phyloP scores from a whole-genome alignment of 1,140 invertebrate genomes.

The Drosophila guanche region DNA sequence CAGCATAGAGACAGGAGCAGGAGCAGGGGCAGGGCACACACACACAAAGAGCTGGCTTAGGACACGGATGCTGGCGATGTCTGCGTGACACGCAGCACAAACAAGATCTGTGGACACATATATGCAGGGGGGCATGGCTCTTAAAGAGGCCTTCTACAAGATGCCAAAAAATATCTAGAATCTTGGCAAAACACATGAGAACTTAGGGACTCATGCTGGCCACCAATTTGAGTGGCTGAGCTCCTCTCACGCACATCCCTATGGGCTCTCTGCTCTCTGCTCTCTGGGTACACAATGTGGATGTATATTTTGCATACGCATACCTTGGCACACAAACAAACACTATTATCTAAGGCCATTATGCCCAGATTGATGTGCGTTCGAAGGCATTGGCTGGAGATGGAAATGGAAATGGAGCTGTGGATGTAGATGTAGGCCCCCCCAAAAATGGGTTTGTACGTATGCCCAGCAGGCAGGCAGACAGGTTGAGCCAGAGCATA shows the following conservation, averaged over 20 bases:
- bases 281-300: slow-evolving; percentile 32
- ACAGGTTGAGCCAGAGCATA: neutral
- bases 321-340: slow-evolving; percentile 75
- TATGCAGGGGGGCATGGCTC: too few species aligned
- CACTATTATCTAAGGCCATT: slow-evolving; percentile 72
- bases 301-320: slow-evolving; percentile 63
- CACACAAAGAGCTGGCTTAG: slow-evolving; percentile 5
- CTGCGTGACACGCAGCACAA: slow-evolving; percentile 9
- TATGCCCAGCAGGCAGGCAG: too few species aligned
- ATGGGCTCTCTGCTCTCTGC: neutral
- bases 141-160: too few species aligned
- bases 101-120: neutral
- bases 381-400: slow-evolving; percentile 31
- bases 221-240: too few species aligned
- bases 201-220: too few species aligned
- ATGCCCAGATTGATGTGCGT: slow-evolving; percentile 74
- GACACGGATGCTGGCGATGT: neutral
- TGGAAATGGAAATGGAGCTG: slow-evolving; percentile 24
- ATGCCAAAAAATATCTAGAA: too few species aligned
- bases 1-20: neutral
- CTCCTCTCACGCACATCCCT: slow-evolving; percentile 2
- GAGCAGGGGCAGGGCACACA: slow-evolving; percentile 2
- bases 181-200: too few species aligned
- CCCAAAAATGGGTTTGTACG: slow-evolving; percentile 6
- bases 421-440: neutral